Evolutionary conservation across 1,140 invertebrate species (phyloP).

Genomic region (Drosophila seguyi): DNA sequence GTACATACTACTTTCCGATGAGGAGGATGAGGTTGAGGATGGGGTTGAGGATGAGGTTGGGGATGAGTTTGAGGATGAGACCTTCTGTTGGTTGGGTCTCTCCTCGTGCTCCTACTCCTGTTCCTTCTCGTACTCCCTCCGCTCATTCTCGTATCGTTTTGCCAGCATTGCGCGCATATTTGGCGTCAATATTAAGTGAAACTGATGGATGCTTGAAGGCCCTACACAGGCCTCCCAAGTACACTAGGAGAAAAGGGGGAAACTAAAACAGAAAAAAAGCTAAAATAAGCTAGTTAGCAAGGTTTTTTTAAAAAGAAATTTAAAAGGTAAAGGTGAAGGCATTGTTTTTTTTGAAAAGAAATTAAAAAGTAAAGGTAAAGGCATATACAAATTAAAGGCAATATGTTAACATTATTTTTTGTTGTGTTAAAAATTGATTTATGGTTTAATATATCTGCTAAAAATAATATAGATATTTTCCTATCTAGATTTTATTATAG

Average conservation of each 20-base stretch:
- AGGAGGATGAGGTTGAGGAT: conserved; percentile 12
- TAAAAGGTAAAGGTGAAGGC: too few species aligned
- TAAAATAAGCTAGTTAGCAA: neutral
- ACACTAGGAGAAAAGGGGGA: conserved; percentile 23
- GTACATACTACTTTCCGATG: conserved; percentile 15
- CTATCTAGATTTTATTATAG: too few species aligned
- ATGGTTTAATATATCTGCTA: neutral
- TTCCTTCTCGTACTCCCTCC: conserved; percentile 12
- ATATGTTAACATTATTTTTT: too few species aligned
- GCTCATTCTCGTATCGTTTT: conserved; percentile 74
- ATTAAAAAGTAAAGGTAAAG: neutral
- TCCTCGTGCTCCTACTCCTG: conserved; percentile 1
- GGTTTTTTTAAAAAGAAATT: too few species aligned
- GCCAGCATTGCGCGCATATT: conserved; percentile 84
- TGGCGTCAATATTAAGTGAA: conserved; percentile 85
- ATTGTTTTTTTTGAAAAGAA: too few species aligned
- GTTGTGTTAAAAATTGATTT: too few species aligned
- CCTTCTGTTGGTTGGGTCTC: conserved; percentile 10
- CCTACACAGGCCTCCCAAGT: conserved; percentile 28
- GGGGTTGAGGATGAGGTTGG: conserved; percentile 10
- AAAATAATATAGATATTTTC: neutral
- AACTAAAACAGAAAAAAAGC: neutral
- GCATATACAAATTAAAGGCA: too few species aligned
- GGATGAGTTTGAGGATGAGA: neutral
- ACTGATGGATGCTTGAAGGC: conserved; percentile 80